Percentiles rank a stretch among this genome's conserved stretches.
Evolutionary conservation across 2,113 vertebrate species (phyloP).

Genomic region (Psilopsiagon aurifrons): DNA sequence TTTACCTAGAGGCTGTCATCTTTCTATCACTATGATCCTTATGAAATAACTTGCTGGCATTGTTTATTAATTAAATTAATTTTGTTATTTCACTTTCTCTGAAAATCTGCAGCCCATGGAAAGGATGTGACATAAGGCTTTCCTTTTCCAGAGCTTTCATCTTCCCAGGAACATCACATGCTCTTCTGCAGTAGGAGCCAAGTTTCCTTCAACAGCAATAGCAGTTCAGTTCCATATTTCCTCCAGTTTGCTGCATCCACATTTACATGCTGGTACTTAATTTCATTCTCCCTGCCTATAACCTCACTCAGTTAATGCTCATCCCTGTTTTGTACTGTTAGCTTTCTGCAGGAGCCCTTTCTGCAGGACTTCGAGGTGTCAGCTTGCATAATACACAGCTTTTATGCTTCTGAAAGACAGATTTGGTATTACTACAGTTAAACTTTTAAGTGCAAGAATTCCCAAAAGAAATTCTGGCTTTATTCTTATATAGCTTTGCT

Average conservation of each 20-base stretch:
- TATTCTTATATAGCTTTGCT: background rate
- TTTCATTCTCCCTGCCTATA: background rate
- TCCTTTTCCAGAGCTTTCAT: background rate
- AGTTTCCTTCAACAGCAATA: background rate
- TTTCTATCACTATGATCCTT: background rate
- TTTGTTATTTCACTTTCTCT: background rate
- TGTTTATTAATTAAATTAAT: background rate
- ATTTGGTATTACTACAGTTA: background rate
- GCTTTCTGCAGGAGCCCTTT: background rate
- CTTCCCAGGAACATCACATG: background rate
- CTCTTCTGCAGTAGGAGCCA: background rate
- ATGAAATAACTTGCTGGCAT: background rate
- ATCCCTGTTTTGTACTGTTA: background rate
- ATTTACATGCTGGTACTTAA: background rate
- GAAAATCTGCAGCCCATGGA: background rate
- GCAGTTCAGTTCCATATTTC: background rate
- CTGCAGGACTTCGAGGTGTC: background rate
- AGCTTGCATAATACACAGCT: background rate
- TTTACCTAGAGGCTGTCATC: background rate
- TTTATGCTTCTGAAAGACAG: background rate
- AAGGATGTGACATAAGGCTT: background rate
- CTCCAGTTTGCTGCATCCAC: background rate
- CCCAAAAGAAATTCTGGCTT: background rate
- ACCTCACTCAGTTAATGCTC: background rate
- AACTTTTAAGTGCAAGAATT: accelerated